Evolutionary conservation across 2,888 invertebrate genomes (phyloP), one percentile per base, ranked within the genome.

Genomic region (Lasioglossum figueresi): DNA sequence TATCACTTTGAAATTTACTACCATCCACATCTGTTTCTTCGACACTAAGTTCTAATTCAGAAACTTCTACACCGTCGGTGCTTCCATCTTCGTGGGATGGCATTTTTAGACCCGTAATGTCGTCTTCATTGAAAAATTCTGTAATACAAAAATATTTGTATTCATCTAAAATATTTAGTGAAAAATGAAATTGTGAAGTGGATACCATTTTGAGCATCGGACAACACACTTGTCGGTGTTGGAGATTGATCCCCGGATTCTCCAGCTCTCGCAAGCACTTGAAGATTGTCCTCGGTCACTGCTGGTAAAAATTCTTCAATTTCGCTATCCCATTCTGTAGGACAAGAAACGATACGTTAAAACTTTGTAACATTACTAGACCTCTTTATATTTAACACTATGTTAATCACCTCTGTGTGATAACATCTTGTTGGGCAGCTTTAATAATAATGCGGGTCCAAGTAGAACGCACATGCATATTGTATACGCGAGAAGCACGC

Each of bases 251-350:
- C 94, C 43, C 94, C 94, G 52, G 92, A 91, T 79, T 95, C 95
- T 12, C 95, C 94, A 23, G 95, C 95, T 75, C 93, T 93, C 40
- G 93, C 93, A 80, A 95, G 91, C 85, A 95, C 93, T 87, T 95
- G 93, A 78, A 95, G 91, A 91, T 93, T 95, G 76, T 94, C 94
- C 79, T 94, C 94, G 8, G 94, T 95, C 34, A 93, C 94, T 43
- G 93, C 92, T 45, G 95, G 95, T 88, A 95, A 89, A 92, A 95
- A 95, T 85, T 95, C 95, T 84, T 95, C 95, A 74, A 95, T 94
- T 80, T 95, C 95, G 86, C 91, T 94, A 84, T 95, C 95, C 93
- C 94, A 95, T 91, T 95, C 95, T 95, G 63, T 37, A 48, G 72
- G 76, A 68, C 34, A 59, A 31, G 5, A 27, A 56, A 27, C 34